Evolutionary conservation across 2,113 vertebrate species (phyloP).

Genomic region (Oreochromis spilurus): DNA sequence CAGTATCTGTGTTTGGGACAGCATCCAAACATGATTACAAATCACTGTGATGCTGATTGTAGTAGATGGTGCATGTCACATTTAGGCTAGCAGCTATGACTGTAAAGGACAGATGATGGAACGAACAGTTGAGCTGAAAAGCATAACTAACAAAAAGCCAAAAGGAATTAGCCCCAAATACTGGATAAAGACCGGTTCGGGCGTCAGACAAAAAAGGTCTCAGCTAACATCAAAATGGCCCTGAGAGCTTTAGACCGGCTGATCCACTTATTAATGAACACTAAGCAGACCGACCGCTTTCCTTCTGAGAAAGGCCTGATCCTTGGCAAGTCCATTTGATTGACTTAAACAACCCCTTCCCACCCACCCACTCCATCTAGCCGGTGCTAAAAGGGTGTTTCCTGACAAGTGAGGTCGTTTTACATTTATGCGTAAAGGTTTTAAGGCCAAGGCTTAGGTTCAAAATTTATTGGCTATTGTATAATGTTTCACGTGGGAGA

Average conservation of each 20-base stretch:
- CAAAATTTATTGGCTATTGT: slow-evolving; percentile 67
- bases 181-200: neutral
- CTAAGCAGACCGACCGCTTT: neutral
- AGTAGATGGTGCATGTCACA: neutral
- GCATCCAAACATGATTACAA: neutral
- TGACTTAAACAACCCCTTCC: slow-evolving; percentile 57
- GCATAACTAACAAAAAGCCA: neutral
- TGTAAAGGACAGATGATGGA: neutral
- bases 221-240: neutral
- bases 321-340: slow-evolving; percentile 35
- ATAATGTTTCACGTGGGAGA: slow-evolving; percentile 60
- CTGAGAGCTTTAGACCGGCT: neutral
- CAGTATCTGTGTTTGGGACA: neutral
- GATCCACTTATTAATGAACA: slow-evolving; percentile 10
- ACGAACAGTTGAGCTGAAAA: neutral
- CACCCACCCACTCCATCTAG: slow-evolving; percentile 45
- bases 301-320: neutral
- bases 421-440: slow-evolving; percentile 63
- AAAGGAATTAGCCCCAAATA: neutral
- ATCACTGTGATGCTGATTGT: neutral
- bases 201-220: neutral
- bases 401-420: slow-evolving; percentile 65
- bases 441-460: slow-evolving; percentile 65
- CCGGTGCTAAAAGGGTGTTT: slow-evolving; percentile 64
- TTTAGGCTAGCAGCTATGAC: neutral